Percentiles rank a stretch among this genome's conserved stretches.
Conservation (phyloP, 2,113 vertebrate genomes). For the Meles meles region DNA sequence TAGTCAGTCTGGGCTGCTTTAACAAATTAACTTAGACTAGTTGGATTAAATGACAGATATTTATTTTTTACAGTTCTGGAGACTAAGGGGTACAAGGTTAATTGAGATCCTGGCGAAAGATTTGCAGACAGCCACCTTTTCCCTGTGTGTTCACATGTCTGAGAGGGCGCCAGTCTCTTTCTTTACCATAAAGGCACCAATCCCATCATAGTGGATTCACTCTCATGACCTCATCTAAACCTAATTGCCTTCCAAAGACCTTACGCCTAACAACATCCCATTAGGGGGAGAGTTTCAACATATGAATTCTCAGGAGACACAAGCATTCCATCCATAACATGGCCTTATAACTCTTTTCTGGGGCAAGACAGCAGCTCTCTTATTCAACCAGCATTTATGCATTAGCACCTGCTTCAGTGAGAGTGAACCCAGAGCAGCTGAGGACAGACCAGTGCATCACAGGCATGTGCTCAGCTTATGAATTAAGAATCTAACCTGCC, state of each 20-base stretch:
- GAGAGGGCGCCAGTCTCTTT: background rate
- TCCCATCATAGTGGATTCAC: background rate
- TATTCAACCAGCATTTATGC: background rate
- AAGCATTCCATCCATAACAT: too few species aligned
- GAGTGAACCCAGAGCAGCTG: background rate
- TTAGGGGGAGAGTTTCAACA: background rate
- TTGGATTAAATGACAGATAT: background rate
- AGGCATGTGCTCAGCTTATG: background rate
- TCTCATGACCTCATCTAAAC: background rate
- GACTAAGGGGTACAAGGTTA: background rate
- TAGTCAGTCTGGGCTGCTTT: background rate
- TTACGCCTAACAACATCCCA: background rate
- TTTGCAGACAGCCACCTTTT: background rate
- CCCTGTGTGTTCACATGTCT: background rate
- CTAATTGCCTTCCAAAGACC: background rate
- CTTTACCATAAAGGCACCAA: background rate
- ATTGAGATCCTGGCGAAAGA: background rate
- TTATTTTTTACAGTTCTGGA: background rate
- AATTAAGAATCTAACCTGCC: background rate
- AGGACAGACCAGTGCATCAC: background rate
- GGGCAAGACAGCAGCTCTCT: background rate
- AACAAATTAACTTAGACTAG: background rate
- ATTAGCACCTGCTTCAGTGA: background rate
- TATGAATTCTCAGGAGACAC: background rate
- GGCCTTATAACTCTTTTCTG: background rate